Base-by-base conservation (phyloP, 2,888 invertebrate species). In the Zygaena filipendulae region DNA sequence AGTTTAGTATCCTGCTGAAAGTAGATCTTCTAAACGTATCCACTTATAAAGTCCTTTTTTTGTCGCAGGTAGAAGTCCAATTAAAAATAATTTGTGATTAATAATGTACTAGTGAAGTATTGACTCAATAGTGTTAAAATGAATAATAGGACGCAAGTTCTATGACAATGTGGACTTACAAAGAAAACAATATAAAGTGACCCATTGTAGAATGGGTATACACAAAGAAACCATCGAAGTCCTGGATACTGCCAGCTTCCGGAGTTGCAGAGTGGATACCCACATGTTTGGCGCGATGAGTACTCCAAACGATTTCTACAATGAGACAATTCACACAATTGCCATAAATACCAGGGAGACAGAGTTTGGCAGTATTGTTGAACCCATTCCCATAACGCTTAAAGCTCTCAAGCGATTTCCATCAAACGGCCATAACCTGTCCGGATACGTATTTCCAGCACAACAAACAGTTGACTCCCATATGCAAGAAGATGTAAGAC, bases 161-260 rank as follows among this genome's bases (percentile, higher is more conserved):
- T n/a, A n/a, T n/a, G n/a, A n/a, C n/a, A n/a, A 61, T 64, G 62
- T 39, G 49, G 42, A 59, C 47, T 45, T 45, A 34, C 44, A 43
- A 38, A 47, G 26, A 42, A 35, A 35, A 43, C 47, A 60, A 50
- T 6, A 16, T 16, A 16, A 6, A 6, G 43, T 45, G 43, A 42
- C 51, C 59, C 58, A 52, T 59, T 53, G 46, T 72, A 79, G 77
- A 66, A 81, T 80, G 81, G 80, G 77, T 66, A 68, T 71, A 61
- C 68, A 68, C 54, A 79, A 75, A 75, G 77, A 79, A 62, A 50
- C 64, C 53, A 56, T 69, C 51, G 66, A 77, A 57, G 66, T 59
- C 49, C 63, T 68, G 64, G 66, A 63, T 52, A 59, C 61, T 55
- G 59, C 58, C 57, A 57, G 60, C 46, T 61, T 58, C 49, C 54